Base-by-base conservation (phyloP, 2,888 invertebrate genomes). In the Melangyna quadrimaculata region DNA sequence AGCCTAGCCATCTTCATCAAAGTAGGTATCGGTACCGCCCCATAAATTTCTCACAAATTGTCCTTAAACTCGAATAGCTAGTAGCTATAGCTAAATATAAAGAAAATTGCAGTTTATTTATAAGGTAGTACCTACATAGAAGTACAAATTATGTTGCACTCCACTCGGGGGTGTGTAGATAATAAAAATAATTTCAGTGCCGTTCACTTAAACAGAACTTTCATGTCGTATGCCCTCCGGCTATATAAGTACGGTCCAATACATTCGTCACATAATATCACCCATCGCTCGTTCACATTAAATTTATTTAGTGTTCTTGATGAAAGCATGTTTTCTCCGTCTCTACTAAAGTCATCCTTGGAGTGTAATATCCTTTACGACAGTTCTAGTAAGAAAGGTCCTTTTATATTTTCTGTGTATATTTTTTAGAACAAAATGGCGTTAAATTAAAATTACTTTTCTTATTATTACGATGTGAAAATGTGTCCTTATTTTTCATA, bases 361-460 rank as follows among this genome's bases (percentile, higher is more conserved):
- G 48, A 37, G 27, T 51, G 48, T 35, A 48, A 67, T 67, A 51
- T 51, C 48, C 67, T 51, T 35, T 35, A 48, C 35, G 35, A 24
- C 32, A 67, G n/a, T 35, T 59, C 37, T 22, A 48, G 22, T 67
- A 67, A 77, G 51, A 69, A 77, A 37, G 37, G 45, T 48, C 69
- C 37, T 43, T 69, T 48, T n/a, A n/a, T n/a, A n/a, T n/a, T 35
- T 1, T 12, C 32, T 10, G 4, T 57, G 24, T 63, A 27, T 55
- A 55, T 70, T 80, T 70, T 53, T 67, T 59, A 67, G 77, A 40
- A 53, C 77, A 78, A 65, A 43, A 40, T 65, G 32, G 69, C 69
- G 78, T 78, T 78, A 83, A 83, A 73, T 78, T 69, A 43, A 78
- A 83, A 78, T 83, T 70, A 70, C 82, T 69, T 69, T 63, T 48